Evolutionary conservation across 2,797 vertebrate genomes (phyloP), one percentile per base, ranked within the genome.

Genomic region (Anguilla marmorata): DNA sequence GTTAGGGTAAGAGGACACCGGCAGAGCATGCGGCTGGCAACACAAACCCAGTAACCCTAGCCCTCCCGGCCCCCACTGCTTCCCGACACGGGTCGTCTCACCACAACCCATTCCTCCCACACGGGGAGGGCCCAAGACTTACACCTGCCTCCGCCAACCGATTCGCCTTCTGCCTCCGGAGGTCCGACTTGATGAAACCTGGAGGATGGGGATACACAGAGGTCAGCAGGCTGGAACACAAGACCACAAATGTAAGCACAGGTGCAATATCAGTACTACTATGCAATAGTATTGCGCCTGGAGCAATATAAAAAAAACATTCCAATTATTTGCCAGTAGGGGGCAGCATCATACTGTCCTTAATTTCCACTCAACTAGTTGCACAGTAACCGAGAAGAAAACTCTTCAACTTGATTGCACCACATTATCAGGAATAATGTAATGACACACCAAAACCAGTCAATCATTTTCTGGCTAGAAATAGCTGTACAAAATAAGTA

Each of bases 151-250:
- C 91, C 0, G 86, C 6, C 89, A 91, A 89, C 1, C 89, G 90
- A 94, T 97, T 98, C 90, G 97, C 97, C 88, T 92, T 96, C 89
- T 98, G 98, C 89, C 98, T 96, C 87, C 96, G 95, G 37, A 99
- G 97, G 89, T 99, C 98, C 1, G 98, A 94, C 93, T 96, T 98
- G 92, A 99, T 98, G 86, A 98, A 95, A 76, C 91, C 98, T 99
- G 93, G 45, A n/a, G 90, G 89, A 52, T 2, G 87, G 37, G 89
- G 45, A 24, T 56, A 12, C 3, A 79, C 27, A 87, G 56, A 48
- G 24, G n/a, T 30, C 14, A 52, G 12, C 21, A 24, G 41, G 3
- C 45, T 4, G 45, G 79, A 50, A 50, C 24, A 27, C 6, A 69
- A 27, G n/a, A 69, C 63, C 24, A 69, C 3, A n/a, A 27, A 66